Conservation (phyloP, 2,888 invertebrate genomes). For the Antheraea yamamai region DNA sequence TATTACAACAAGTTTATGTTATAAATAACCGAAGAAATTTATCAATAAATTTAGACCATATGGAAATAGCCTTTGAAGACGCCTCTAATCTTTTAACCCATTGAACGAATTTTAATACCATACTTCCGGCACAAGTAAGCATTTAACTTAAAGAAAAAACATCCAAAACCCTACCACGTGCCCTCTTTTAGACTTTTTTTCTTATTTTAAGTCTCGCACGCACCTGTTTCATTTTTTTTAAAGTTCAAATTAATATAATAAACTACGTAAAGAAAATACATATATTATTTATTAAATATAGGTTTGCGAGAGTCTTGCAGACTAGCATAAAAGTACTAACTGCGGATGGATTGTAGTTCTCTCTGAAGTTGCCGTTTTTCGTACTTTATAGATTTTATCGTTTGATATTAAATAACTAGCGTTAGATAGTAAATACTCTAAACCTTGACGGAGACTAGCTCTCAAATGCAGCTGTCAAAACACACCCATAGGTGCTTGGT, state of each 20-base stretch:
- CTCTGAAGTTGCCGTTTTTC: too few relatives aligned
- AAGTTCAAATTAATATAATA: not conserved
- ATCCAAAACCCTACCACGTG: conserved; percentile 53
- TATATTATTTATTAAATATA: too few relatives aligned
- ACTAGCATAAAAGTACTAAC: too few relatives aligned
- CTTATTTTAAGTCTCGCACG: conserved; percentile 36
- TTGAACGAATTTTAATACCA: conserved; percentile 49
- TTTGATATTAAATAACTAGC: too few relatives aligned
- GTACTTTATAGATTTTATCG: too few relatives aligned
- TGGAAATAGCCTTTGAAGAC: conserved; percentile 27
- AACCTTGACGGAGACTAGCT: too few relatives aligned
- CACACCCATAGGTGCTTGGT: too few relatives aligned
- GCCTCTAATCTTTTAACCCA: conserved; percentile 43
- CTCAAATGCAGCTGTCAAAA: too few relatives aligned
- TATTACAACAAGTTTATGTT: not conserved
- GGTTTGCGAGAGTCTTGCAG: too few relatives aligned
- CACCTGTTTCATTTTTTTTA: conserved; percentile 40
- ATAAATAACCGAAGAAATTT: not conserved
- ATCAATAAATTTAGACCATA: conserved; percentile 28
- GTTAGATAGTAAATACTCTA: too few relatives aligned
- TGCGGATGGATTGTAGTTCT: too few relatives aligned
- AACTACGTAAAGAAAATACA: not conserved
- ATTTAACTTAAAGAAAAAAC: conserved; percentile 31
- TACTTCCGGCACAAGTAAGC: conserved; percentile 40
- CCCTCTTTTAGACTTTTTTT: conserved; percentile 31